Conservation (phyloP, 2,113 vertebrate genomes). For the Triplophysa rosa region DNA sequence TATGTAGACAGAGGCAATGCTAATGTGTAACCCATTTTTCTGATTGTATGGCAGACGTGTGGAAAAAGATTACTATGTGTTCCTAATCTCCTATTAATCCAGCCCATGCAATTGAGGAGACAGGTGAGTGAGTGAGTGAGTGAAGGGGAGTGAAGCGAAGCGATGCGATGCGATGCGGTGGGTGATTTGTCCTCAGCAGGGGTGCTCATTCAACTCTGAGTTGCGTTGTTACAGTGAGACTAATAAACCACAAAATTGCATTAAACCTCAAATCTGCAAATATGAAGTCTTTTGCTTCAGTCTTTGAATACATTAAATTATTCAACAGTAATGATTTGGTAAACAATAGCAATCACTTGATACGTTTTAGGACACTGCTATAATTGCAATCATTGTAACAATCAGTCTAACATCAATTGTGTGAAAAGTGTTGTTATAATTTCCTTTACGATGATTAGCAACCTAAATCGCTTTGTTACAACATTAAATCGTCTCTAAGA, state of each 20-base stretch:
- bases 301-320: no score
- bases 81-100: slow-evolving; percentile 37
- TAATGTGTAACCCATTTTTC: slow-evolving; percentile 36
- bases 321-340: no score
- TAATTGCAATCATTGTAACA: no score
- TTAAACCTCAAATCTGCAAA: no score
- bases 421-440: not conserved
- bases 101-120: slow-evolving; percentile 31
- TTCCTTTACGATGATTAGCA: not conserved
- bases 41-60: slow-evolving; percentile 17
- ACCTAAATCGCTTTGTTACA: no score
- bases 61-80: slow-evolving; percentile 23
- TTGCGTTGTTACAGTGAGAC: not conserved
- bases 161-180: not conserved
- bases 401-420: no score
- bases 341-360: no score
- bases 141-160: not conserved
- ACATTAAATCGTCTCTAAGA: slow-evolving; percentile 8
- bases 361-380: no score
- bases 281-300: no score
- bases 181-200: slow-evolving; percentile 29
- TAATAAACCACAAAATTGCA: no score
- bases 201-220: not conserved
- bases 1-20: slow-evolving; percentile 18
- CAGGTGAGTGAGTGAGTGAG: slow-evolving; percentile 1